phyloP scores from a whole-genome alignment of 2,888 invertebrate genomes.

The Anthrax anthrax region DNA sequence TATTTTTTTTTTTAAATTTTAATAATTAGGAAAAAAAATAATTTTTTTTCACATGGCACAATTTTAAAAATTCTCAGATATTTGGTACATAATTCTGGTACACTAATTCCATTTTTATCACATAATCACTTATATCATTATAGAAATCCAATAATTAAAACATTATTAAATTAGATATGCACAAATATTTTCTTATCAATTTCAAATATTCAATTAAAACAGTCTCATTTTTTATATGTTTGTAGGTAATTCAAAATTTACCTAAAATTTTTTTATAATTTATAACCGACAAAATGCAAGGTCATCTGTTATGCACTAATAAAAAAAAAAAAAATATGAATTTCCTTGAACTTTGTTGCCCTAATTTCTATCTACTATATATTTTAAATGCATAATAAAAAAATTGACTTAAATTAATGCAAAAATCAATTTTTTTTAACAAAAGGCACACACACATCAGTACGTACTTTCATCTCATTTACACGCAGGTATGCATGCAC shows the following conservation, averaged over 20 bases:
- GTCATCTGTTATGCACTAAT: background rate
- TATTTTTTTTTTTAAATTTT: background rate
- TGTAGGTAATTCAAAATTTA: background rate
- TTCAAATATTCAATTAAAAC: background rate
- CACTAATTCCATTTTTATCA: background rate
- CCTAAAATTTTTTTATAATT: background rate
- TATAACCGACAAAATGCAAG: background rate
- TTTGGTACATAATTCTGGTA: background rate
- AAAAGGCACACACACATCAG: too few relatives aligned
- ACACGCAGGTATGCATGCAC: too few relatives aligned
- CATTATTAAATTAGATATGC: too few relatives aligned
- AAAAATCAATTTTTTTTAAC: too few relatives aligned
- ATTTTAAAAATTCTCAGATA: background rate
- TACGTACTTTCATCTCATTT: too few relatives aligned
- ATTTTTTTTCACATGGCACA: background rate
- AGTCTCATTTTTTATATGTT: background rate
- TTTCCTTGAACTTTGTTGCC: background rate
- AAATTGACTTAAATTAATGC: too few relatives aligned
- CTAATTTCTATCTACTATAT: too few relatives aligned
- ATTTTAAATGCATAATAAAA: too few relatives aligned
- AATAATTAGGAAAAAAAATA: background rate
- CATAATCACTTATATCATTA: background rate
- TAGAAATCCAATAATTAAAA: too few relatives aligned
- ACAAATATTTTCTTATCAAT: background rate
- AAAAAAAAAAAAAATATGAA: background rate